Evolutionary conservation across 2,888 invertebrate genomes (phyloP), one percentile per base, ranked within the genome.

Genomic region (Ephialtes manifestator): DNA sequence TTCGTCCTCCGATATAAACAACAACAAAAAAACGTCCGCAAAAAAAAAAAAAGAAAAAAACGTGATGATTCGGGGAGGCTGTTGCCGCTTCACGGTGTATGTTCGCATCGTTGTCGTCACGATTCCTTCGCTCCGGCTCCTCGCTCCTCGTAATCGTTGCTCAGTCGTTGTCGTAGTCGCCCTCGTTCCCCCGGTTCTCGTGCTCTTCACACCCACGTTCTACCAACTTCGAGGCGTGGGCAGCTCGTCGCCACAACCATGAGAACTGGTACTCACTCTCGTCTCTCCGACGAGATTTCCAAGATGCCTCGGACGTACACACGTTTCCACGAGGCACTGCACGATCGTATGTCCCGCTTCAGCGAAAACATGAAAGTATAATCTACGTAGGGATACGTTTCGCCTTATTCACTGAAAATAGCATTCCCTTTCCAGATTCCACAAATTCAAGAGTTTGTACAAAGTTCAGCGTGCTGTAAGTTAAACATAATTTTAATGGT

Each of bases 141-240:
- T 53, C 78, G 46, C 71, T 76, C 83, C 58, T 28, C 72, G 46
- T 63, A 63, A 63, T 20, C 75, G 75, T 65, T 15, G 53, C 68
- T 28, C 74, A 78, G 84, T 71, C 85, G 84, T 79, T 75, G 72
- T 31, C 85, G 70, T 70, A 72, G 55, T 74, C 84, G 74, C 87
- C 83, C 71, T 78, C 39, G 60, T 20, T 15, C 15, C 48, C 46
- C 31, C 15, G 18, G 60, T 35, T 63, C 63, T 51, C 63, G 48
- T 48, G 35, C 46, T 75, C 63, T 35, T 48, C 28, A 35, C 55
- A 77, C 85, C 84, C 87, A 87, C 86, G 72, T 78, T 63, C 76
- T 83, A 86, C 85, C 83, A 58, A 86, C 68, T 48, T 60, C 63
- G 35, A 13, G 10, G 48, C 75, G 75, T 75, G 63, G 75, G 75